Evolutionary conservation across 37 sponge, comb jelly and placozoan genomes (phyloP), one percentile per base, ranked within the genome.

Genomic region (Dysidea cf. avara): DNA sequence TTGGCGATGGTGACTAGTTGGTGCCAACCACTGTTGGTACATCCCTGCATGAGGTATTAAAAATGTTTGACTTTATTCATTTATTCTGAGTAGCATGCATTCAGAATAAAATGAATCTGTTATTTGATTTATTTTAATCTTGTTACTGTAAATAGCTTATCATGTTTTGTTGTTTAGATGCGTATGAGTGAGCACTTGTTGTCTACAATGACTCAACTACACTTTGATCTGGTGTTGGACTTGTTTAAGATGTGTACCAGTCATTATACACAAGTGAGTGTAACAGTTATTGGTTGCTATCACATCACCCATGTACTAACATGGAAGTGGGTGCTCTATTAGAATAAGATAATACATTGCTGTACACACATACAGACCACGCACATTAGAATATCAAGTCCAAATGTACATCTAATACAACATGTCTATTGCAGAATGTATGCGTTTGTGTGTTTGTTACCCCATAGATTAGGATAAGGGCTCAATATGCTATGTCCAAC

Each of bases 391-490:
- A n/a, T n/a, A n/a, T n/a, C n/a, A n/a, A n/a, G n/a, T n/a, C n/a
- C n/a, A n/a, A n/a, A n/a, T n/a, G 51, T 49, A 16, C 16, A 49
- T 49, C 14, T 49, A 49, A 25, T 3, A 25, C 24, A 25, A 25
- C 24, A 25, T 54, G 5, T 54, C 25, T 54, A 25, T 54, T 2
- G 21, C 25, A 33, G 61, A 33, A 26, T 60, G 61, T 60, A 7
- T 60, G 3, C 24, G 16, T 24, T 17, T 60, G 61, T 24, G 28
- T 60, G 61, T 24, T 29, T 14, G 54, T 51, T 11, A 16, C n/a
- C 9, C 33, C 48, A n/a, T 53, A 90, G 91, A 82, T 90, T 1
- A 71, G 91, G 1, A 39, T 81, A 26, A 77, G 60, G 17, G 80
- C 85, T 7, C 91, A 90, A 53, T 35, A 21, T 25, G 59, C 68